phyloP scores from a whole-genome alignment of 1,140 invertebrate genomes.

The Drosophila arawakana region DNA sequence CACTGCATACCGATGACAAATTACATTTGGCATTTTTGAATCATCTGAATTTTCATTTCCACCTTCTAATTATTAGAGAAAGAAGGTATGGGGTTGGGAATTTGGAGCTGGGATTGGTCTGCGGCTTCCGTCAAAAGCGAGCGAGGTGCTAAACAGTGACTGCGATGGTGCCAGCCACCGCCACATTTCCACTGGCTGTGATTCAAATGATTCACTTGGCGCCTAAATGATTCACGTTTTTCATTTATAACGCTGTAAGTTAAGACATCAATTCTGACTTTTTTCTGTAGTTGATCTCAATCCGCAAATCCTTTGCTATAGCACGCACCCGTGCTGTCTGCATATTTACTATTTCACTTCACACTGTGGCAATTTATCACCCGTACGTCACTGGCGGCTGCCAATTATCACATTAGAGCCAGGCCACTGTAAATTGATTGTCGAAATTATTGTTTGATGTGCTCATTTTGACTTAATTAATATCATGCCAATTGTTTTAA shows the following conservation, averaged over 20 bases:
- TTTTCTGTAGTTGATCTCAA: conserved; percentile 3
- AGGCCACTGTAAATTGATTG: conserved; percentile 24
- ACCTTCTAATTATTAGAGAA: conserved; percentile 34
- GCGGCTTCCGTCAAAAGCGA: conserved; percentile 35
- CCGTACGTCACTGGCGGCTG: conserved; percentile 28
- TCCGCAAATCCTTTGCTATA: conserved; percentile 14
- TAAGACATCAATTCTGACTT: conserved; percentile 9
- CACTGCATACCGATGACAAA: conserved; percentile 31
- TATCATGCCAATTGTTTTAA: conserved; percentile 17
- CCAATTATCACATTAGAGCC: conserved; percentile 38
- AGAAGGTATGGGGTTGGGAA: background rate
- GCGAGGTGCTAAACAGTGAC: conserved; percentile 40
- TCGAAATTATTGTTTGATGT: conserved; percentile 35
- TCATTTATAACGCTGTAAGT: conserved; percentile 7
- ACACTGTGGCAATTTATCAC: conserved; percentile 1
- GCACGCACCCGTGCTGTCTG: background rate
- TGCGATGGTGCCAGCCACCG: conserved; percentile 25
- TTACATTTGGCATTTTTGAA: conserved; percentile 9
- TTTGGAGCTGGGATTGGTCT: conserved; percentile 2
- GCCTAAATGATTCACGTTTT: conserved; percentile 21
- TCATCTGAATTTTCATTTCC: conserved; percentile 11
- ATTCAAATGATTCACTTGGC: conserved; percentile 27
- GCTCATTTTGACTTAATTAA: conserved; percentile 42
- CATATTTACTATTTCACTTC: conserved; percentile 30
- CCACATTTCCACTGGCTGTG: conserved; percentile 19